Base-by-base conservation (phyloP, 2,888 invertebrate species). In the Galerucella nymphaeae region DNA sequence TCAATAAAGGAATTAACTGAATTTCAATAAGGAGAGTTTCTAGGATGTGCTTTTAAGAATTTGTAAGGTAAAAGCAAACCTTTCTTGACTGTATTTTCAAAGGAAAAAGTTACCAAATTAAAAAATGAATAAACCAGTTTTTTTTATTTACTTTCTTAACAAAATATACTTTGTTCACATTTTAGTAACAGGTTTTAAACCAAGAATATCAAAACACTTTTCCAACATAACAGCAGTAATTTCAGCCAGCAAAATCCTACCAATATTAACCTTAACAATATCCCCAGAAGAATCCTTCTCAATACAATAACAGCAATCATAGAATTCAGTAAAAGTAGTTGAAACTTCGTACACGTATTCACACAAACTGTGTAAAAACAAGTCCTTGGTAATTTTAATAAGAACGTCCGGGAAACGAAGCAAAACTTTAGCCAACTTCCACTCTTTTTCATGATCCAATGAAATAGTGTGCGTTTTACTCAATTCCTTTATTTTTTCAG, bases 241-340 rank as follows among this genome's bases (percentile, higher is more conserved):
- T 90, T 99, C 98, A 83, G 96, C 95, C 2, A 99, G 88, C 80
- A 98, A 90, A 79, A 99, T 90, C 74, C 99, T 91, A 75, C 94
- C 93, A 85, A 93, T 92, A 85, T 97, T 93, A 10, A 99, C 91
- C 83, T 93, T 94, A 1, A 93, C 86, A 79, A 96, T 92, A 83
- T 94, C 91, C 0, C 97, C 97, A 84, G 86, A 86, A 53, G 91
- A 89, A 86, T 98, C 94, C 85, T 96, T 98, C 85, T 98, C 97
- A 66, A 99, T 93, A 84, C 99, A 99, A 84, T 99, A 99, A 86
- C 99, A 99, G 81, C 90, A 92, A 84, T 98, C 98, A 86, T 99
- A 99, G 87, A 99, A 99, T 85, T 99, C 99, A 0, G 96, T 93
- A 85, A 99, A 99, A 1, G 92, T 90, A 6, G 95, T 93, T n/a